A percentile compares a stretch with the other conserved stretches of the same genome.
These are phyloP conservation scores for Chamaetylas fuelleborni DNA, from an alignment of 2,113 vertebrate species.

Conservation along the genomic window DNA sequence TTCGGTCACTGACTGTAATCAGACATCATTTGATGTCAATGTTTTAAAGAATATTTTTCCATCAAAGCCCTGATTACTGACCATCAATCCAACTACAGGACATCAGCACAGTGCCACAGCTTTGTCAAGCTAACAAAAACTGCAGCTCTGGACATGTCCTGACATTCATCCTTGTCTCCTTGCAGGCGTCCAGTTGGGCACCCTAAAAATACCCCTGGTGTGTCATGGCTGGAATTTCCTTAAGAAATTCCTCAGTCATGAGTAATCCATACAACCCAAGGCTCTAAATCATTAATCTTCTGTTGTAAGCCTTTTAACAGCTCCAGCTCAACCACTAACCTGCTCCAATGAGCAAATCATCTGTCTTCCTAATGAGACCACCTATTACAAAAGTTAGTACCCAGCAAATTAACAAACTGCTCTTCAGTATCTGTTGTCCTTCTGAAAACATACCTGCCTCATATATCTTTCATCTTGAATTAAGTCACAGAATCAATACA, in stretches of 20 bases:
- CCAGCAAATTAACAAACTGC: constrained; percentile 13
- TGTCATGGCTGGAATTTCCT: constrained; percentile 45
- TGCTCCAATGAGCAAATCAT: constrained; percentile 35
- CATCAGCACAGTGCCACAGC: neutral
- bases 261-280: neutral
- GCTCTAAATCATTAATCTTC: neutral
- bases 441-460: neutral
- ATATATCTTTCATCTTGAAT: neutral
- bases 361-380: constrained; percentile 31
- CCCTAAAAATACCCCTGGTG: constrained; percentile 28
- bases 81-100: neutral
- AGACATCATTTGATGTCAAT: neutral
- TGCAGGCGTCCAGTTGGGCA: neutral
- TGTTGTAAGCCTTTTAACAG: constrained; percentile 31
- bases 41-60: neutral
- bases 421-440: neutral
- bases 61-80: neutral
- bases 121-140: neutral
- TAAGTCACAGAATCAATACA: neutral
- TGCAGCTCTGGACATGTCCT: neutral
- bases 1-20: neutral
- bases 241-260: neutral
- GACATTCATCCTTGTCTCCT: neutral
- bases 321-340: neutral
- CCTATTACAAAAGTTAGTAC: neutral